These are phyloP conservation scores for Drosophila robusta DNA, from an alignment of 2,888 invertebrate species.

Conservation along the genomic window DNA sequence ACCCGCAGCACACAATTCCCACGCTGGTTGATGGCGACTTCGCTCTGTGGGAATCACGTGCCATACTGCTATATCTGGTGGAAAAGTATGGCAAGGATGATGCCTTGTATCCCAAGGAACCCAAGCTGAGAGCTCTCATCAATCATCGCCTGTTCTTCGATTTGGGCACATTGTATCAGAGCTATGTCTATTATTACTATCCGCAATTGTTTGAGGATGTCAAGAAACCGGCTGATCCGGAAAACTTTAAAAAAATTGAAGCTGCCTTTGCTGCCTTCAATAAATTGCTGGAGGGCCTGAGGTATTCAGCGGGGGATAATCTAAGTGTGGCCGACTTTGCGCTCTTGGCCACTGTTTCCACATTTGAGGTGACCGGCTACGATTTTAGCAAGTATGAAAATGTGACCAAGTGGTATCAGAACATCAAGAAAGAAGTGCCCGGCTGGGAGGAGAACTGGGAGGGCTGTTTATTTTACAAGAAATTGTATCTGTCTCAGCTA, in stretches of 20 bases:
- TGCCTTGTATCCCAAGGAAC: constrained; percentile 90
- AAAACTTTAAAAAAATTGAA: constrained; percentile 88
- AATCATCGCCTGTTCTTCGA: constrained; percentile 93
- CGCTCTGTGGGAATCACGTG: constrained; percentile 92
- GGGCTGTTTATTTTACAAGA: constrained; percentile 77
- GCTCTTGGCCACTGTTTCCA: constrained; percentile 89
- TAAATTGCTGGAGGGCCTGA: constrained; percentile 88
- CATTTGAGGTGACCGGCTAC: constrained; percentile 88
- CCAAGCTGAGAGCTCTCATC: constrained; percentile 89
- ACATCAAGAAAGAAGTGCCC: constrained; percentile 86
- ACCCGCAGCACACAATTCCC: constrained; percentile 93
- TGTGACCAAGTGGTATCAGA: constrained; percentile 87
- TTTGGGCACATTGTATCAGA: constrained; percentile 90
- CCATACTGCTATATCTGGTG: constrained; percentile 91
- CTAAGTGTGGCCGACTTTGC: constrained; percentile 92
- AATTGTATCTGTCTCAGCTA: constrained; percentile 37
- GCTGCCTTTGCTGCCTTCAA: constrained; percentile 89
- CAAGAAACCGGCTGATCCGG: constrained; percentile 87
- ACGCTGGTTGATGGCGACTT: constrained; percentile 93
- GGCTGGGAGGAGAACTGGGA: constrained; percentile 87
- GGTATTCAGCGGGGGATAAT: constrained; percentile 89
- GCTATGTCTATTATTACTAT: constrained; percentile 89
- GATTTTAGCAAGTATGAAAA: constrained; percentile 89
- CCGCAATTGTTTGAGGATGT: constrained; percentile 87
- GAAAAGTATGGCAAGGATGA: constrained; percentile 92